Conservation (phyloP, 1,140 invertebrate genomes). For the Telenomus remus region DNA sequence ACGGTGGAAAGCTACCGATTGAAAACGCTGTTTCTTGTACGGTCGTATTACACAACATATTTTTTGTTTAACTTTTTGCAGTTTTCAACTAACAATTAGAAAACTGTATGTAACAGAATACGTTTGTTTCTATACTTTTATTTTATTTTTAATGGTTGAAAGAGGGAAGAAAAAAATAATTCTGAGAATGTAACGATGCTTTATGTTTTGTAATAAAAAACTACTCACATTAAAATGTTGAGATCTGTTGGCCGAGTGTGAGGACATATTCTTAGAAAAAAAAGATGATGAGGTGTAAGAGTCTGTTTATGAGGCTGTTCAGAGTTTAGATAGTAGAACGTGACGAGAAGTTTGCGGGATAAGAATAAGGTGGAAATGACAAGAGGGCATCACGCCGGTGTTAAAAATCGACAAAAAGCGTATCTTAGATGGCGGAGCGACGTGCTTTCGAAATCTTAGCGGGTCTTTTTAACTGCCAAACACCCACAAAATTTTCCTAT, state of each 20-base stretch:
- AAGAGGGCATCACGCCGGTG: slow-evolving; percentile 19
- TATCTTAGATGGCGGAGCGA: slow-evolving; percentile 1
- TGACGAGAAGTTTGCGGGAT: slow-evolving; percentile 31
- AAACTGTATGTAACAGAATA: too few relatives aligned
- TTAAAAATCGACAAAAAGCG: slow-evolving; percentile 41
- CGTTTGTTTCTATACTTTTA: too few relatives aligned
- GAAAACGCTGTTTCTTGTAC: slow-evolving; percentile 12
- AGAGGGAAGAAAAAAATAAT: too few relatives aligned
- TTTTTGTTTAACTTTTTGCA: too few relatives aligned
- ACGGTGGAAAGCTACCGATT: slow-evolving; percentile 16
- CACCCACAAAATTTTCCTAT: too few relatives aligned
- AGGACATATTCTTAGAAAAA: background rate
- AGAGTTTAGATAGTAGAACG: slow-evolving; percentile 35
- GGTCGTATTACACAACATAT: too few relatives aligned
- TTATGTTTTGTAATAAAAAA: slow-evolving; percentile 1
- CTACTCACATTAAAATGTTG: too few relatives aligned
- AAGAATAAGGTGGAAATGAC: slow-evolving; percentile 44
- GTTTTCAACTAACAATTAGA: too few relatives aligned
- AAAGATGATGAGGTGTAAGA: slow-evolving; percentile 16
- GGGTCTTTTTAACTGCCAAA: slow-evolving; percentile 15
- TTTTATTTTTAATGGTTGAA: slow-evolving; percentile 13
- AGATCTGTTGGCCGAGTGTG: too few relatives aligned
- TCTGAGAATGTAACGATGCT: background rate
- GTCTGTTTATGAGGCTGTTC: slow-evolving; percentile 34
- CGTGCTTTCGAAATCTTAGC: slow-evolving; percentile 39